Evolutionary conservation across 1,140 invertebrate genomes (phyloP), one percentile per base, ranked within the genome.

Genomic region (Triops longicaudatus): DNA sequence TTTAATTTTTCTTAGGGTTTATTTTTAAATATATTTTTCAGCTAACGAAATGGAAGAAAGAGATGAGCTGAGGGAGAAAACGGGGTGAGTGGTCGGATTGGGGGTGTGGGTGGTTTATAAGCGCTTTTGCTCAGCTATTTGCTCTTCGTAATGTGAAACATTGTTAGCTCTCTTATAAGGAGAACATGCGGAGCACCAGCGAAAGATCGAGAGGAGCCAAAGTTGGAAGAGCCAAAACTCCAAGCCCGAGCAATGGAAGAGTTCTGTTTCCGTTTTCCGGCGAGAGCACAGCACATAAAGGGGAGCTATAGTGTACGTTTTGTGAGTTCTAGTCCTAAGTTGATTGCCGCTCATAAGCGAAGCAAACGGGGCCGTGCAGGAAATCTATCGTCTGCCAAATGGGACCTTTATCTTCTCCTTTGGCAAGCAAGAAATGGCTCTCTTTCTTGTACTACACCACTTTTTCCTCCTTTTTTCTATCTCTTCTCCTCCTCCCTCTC

Each of bases 391-490:
- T 63, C 50, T 63, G 50, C 50, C 50, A 63, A 63, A 63, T 63
- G 50, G 50, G 50, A 63, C 50, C 50, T 63, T 63, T 63, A 63
- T 63, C 50, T 63, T 63, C 50, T 63, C 50, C 50, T 63, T 63
- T 63, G 14, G 31, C 50, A 6, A 63, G 50, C 50, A 63, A 4
- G 50, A 22, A 63, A 63, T 63, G 4, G 50, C 50, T 63, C 50
- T 14, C 50, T 63, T 63, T 63, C 50, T 63, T 63, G 17, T 63
- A 63, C 17, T 63, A 63, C 50, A 63, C 31, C 31, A 37, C 31
- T 63, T 63, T 63, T 63, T 14, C 50, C 50, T 17, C n/a, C 22
- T 63, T 63, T 22, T 63, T 63, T 63, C 6, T n/a, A 6, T 17
- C 10, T 17, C 14, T n/a, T 17, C 50, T 22, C 6, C 22, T 63